Conservation (phyloP, 1,140 invertebrate genomes). For the Cotesia typhae region DNA sequence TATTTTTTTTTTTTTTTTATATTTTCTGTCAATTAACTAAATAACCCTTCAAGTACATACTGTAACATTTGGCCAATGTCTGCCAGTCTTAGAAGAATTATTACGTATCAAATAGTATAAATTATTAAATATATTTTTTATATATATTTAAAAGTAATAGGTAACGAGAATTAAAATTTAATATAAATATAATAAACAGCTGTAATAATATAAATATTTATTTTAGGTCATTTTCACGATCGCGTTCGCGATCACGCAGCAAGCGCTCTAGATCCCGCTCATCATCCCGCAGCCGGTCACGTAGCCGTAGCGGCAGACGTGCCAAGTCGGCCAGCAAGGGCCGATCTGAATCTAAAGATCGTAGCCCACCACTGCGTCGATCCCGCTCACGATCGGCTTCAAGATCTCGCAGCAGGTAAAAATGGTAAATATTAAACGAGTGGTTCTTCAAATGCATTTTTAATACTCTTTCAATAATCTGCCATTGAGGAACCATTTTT, state of each 20-base stretch:
- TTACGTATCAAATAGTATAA: too few relatives aligned
- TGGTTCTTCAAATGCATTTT: conserved; percentile 16
- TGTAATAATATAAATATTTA: conserved; percentile 49
- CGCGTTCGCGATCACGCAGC: conserved; percentile 62
- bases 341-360: conserved; percentile 65
- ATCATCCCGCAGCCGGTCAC: conserved; percentile 66
- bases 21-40: too few relatives aligned
- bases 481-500: neutral
- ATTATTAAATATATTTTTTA: too few relatives aligned
- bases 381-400: conserved; percentile 60
- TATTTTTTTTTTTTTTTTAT: neutral
- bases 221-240: conserved; percentile 62
- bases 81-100: too few relatives aligned
- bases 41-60: too few relatives aligned
- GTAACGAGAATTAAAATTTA: too few relatives aligned
- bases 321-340: conserved; percentile 65
- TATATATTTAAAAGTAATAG: too few relatives aligned
- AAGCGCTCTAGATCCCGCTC: conserved; percentile 61
- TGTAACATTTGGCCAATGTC: too few relatives aligned
- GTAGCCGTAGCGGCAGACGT: conserved; percentile 50
- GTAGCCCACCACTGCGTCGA: conserved; percentile 60
- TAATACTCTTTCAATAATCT: conserved; percentile 11
- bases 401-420: conserved; percentile 60
- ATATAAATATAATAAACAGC: neutral
- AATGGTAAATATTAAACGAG: conserved; percentile 42